Evolutionary conservation across 2,113 vertebrate species (phyloP).

Genomic region (Brachyhypopomus occidentalis): DNA sequence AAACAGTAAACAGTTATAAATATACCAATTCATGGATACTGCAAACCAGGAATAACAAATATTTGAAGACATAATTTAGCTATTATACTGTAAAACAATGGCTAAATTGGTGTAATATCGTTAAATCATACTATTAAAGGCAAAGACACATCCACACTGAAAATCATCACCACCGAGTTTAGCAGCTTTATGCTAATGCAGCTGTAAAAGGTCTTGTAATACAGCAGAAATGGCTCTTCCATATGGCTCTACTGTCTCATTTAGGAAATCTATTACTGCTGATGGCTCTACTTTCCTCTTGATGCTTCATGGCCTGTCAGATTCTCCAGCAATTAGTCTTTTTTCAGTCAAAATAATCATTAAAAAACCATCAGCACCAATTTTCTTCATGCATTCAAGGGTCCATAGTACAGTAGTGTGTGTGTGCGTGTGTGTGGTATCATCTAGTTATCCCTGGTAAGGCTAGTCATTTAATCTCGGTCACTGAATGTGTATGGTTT

Average conservation of each 20-base stretch:
- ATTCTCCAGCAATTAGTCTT: conserved; percentile 40
- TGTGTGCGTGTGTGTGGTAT: not conserved
- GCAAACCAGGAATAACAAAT: too few relatives aligned
- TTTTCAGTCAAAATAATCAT: conserved; percentile 39
- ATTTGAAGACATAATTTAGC: not conserved
- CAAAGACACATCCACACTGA: not conserved
- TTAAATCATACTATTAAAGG: conserved; percentile 21
- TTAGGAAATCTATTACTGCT: conserved; percentile 40
- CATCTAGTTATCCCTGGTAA: not conserved
- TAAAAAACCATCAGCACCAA: conserved; percentile 28
- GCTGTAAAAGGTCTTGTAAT: conserved; percentile 12
- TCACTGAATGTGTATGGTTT: not conserved
- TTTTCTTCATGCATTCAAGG: not conserved
- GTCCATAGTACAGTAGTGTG: not conserved
- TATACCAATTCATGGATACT: too few relatives aligned
- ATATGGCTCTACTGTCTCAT: conserved; percentile 41
- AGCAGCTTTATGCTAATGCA: conserved; percentile 15
- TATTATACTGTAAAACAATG: not conserved
- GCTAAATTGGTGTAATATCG: not conserved
- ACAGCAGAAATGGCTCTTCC: conserved; percentile 23
- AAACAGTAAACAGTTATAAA: too few relatives aligned
- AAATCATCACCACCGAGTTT: not conserved
- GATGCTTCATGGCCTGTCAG: conserved; percentile 24
- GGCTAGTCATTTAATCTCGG: conserved; percentile 15
- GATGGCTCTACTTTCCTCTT: conserved; percentile 20